Evolutionary conservation across 2,888 invertebrate genomes (phyloP).

Genomic region (Tetranychus piercei): DNA sequence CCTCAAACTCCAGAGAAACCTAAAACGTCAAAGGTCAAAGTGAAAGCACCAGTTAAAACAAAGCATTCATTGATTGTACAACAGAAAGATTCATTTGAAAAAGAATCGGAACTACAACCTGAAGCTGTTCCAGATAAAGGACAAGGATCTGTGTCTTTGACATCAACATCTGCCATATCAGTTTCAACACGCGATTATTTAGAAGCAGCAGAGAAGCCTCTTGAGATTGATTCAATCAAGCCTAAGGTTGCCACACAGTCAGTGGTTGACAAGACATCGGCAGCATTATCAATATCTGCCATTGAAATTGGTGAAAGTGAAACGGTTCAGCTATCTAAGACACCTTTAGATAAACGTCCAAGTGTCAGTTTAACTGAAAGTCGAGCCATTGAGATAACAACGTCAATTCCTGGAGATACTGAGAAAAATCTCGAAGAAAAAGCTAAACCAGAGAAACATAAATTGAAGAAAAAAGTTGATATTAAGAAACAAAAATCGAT

Average conservation of each 20-base stretch:
- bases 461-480: not conserved
- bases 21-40: not conserved
- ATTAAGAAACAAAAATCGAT: not conserved
- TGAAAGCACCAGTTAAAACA: not conserved
- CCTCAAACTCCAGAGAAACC: not conserved
- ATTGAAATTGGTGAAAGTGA: not conserved
- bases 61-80: not conserved
- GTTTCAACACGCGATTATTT: not conserved
- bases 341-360: not conserved
- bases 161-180: not conserved
- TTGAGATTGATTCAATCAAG: not conserved
- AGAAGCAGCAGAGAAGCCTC: not conserved
- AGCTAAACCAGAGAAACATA: not conserved
- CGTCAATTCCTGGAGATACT: not conserved
- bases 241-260: not conserved
- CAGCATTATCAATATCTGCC: not conserved
- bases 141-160: not conserved
- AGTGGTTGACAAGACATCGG: not conserved
- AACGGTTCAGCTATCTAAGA: not conserved
- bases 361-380: not conserved
- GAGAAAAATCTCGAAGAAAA: not conserved
- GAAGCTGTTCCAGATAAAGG: not conserved
- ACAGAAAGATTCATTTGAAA: not conserved
- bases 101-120: not conserved
- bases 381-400: not conserved